Evolutionary conservation across 2,888 invertebrate species (phyloP).

Genomic region (Magallana nippona): DNA sequence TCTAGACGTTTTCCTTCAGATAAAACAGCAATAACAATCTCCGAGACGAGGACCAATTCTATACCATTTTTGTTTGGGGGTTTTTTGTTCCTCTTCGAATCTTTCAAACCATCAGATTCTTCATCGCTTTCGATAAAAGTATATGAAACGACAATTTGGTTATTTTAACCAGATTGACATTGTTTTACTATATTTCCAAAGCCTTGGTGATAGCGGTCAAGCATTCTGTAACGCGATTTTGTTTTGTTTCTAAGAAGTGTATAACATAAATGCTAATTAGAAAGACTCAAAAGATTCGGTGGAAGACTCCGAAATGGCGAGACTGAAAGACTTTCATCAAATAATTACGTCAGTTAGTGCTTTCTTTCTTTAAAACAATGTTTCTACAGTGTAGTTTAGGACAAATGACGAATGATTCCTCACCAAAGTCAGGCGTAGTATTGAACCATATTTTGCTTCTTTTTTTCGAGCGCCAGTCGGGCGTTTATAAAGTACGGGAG

Average conservation of each 20-base stretch:
- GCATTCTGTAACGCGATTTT: slow-evolving; percentile 54
- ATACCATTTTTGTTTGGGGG: slow-evolving; percentile 45
- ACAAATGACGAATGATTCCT: no score
- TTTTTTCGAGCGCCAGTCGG: no score
- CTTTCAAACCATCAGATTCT: not conserved
- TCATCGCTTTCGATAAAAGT: no score
- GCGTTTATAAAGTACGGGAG: no score
- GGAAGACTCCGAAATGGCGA: no score
- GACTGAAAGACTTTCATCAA: not conserved
- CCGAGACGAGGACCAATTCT: slow-evolving; percentile 41
- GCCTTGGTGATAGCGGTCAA: slow-evolving; percentile 52
- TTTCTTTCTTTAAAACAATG: no score
- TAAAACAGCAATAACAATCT: not conserved
- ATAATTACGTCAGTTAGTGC: no score
- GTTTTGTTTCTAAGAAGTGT: slow-evolving; percentile 51
- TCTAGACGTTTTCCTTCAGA: not conserved
- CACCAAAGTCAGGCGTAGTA: no score
- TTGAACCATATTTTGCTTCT: no score
- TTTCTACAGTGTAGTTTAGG: no score
- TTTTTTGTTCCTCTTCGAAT: slow-evolving; percentile 44
- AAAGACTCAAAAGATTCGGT: not conserved
- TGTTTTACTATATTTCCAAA: slow-evolving; percentile 48
- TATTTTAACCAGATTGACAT: not conserved
- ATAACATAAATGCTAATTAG: slow-evolving; percentile 21
- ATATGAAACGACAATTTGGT: not conserved